Evolutionary conservation across 2,797 vertebrate species (phyloP).

Genomic region (Hozukius guyotensis): DNA sequence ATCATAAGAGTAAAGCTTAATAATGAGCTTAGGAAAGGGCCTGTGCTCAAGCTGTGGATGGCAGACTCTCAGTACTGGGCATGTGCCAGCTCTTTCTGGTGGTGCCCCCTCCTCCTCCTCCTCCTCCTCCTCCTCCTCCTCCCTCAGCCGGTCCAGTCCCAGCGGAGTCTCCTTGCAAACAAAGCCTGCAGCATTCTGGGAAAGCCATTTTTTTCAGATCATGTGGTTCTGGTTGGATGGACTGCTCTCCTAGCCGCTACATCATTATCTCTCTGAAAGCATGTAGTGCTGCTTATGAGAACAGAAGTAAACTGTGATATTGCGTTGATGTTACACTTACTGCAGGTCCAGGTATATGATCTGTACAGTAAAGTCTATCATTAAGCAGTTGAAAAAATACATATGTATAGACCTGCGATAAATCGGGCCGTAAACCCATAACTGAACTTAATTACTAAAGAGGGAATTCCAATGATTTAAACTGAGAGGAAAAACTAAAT

Average conservation of each 20-base stretch:
- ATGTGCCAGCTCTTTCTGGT: slow-evolving; percentile 73
- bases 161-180: slow-evolving; percentile 66
- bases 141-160: slow-evolving; percentile 67
- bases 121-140: slow-evolving; percentile 14
- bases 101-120: slow-evolving; percentile 36
- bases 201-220: slow-evolving; percentile 70
- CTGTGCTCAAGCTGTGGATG: slow-evolving; percentile 74
- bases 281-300: background rate
- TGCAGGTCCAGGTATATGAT: background rate
- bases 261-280: slow-evolving; percentile 27
- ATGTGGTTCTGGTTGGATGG: slow-evolving; percentile 51
- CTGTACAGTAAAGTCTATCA: background rate
- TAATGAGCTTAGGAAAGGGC: slow-evolving; percentile 68
- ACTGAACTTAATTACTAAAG: background rate
- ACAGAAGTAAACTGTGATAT: background rate
- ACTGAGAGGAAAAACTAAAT: too few relatives aligned
- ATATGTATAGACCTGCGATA: background rate
- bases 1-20: slow-evolving; percentile 66
- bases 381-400: background rate
- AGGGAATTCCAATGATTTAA: background rate
- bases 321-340: background rate
- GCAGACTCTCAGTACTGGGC: slow-evolving; percentile 73
- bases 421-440: background rate
- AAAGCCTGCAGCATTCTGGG: slow-evolving; percentile 78
- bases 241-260: slow-evolving; percentile 3